Evolutionary conservation across 2,113 vertebrate species (phyloP), one percentile per base, ranked within the genome.

Genomic region (Coptodon bakossiorum): DNA sequence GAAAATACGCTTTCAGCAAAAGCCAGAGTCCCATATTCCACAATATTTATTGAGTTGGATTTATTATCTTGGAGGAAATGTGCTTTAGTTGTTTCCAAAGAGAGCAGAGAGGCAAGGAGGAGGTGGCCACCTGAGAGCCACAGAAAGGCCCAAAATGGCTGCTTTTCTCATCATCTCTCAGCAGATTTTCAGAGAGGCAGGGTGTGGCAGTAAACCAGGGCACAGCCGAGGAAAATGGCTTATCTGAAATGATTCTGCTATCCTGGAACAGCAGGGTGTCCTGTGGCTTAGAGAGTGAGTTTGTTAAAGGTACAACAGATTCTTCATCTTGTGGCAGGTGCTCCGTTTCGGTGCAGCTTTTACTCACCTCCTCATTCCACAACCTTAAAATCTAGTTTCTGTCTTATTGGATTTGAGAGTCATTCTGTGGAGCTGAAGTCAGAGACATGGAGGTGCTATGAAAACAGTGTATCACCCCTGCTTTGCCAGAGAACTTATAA

Each of bases 11-110:
- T 53, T 80, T 88, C 43, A 48, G 78, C 78, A 63, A 66, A 84
- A 63, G 83, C 86, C 84, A 84, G 19, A 68, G 48, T 85, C 88
- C 84, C 59, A 76, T 83, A 83, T 81, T 88, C 54, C 31, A 45
- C 79, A 52, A 29, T 53, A 84, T 85, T 80, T 90, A 89, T 90
- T 82, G 79, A 86, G 79, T 76, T 81, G 86, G 45, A 85, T 86
- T 91, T 90, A 85, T 88, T 87, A 83, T 93, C 45, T 81, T 34
- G 82, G 84, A 85, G 76, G 54, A 88, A 89, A 91, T 83, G 86
- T 83, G 86, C 84, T 88, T 87, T 53, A 48, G 84, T 54, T 66
- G 76, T 79, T 82, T 91, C 83, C 86, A 91, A 81, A 91, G 80
- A 79, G 85, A 79, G 56, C 19, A 34, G 71, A 38, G 57, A 61